A percentile compares a stretch with the other conserved stretches of the same genome.
phyloP scores from a whole-genome alignment of 2,797 vertebrate genomes.

The Amphiprion clarkii region DNA sequence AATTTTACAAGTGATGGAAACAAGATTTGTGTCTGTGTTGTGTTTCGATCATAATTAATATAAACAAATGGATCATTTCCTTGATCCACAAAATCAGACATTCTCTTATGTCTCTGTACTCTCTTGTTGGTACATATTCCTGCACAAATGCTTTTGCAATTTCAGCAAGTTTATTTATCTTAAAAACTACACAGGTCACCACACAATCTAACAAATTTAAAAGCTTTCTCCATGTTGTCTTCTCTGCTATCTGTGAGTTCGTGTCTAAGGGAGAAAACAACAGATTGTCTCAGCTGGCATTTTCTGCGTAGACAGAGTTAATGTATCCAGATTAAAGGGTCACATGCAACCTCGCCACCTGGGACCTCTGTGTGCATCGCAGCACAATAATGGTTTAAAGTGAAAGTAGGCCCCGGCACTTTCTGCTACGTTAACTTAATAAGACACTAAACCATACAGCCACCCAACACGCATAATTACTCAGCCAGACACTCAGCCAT shows the following conservation, averaged over 20 bases:
- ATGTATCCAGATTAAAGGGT: conserved; percentile 58
- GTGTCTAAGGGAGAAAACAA: background rate
- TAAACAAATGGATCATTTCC: background rate
- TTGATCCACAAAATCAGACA: background rate
- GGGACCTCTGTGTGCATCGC: conserved; percentile 54
- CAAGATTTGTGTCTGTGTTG: background rate
- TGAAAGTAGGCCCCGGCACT: conserved; percentile 45
- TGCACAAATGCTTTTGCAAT: conserved; percentile 15
- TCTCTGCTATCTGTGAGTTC: background rate
- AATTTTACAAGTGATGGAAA: background rate
- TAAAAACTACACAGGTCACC: conserved; percentile 17
- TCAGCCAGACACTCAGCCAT: conserved; percentile 41
- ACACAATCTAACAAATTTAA: conserved; percentile 27
- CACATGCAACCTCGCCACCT: conserved; percentile 38
- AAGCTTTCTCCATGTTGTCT: background rate
- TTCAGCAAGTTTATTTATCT: conserved; percentile 10
- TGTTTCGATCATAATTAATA: background rate
- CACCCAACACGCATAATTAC: conserved; percentile 42
- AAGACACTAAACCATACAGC: conserved; percentile 50
- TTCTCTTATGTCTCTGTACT: background rate
- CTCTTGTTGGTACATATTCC: background rate
- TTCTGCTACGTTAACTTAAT: conserved; percentile 52
- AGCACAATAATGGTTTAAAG: conserved; percentile 54
- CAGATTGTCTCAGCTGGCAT: conserved; percentile 52
- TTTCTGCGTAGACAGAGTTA: conserved; percentile 46